Base-by-base conservation (phyloP, 1,140 invertebrate genomes). In the Bradysia coprophila region DNA sequence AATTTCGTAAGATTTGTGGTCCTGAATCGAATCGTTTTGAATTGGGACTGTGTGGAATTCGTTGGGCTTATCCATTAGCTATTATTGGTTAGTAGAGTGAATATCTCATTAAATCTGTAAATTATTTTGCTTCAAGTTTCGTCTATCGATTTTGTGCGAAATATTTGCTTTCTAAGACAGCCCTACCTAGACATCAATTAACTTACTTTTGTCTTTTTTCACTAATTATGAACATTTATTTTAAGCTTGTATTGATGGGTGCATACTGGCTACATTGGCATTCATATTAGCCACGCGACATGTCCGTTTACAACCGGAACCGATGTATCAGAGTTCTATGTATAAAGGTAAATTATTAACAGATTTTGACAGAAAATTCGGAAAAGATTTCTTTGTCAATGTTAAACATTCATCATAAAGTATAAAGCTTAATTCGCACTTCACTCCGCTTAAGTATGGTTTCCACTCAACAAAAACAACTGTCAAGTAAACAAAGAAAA, bases 41-140 rank as follows among this genome's bases (percentile, higher is more conserved):
- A 52, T 67, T 79, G 48, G 81, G 81, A 32, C 71, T 79, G 9
- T 98, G 94, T 58, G 78, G 77, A 28, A 74, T 98, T 15, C 74
- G 91, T 47, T 98, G 94, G 94, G 91, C 91, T 1, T 95, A 90
- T 65, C 73, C 94, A 6, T 67, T 98, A 44, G 90, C 90, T 11
- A 81, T 90, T 39, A 92, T 97, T 38, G 82, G 83, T 22, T 20
- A 37, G 21, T 36, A 36, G 13, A 2, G 13, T 31, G 4, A 15
- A 13, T n/a, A 24, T 41, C 13, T 24, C 15, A 41, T 41, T 24
- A 41, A 23, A 41, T 10, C 16, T 38, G 18, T 10, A 8, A 38
- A 10, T 38, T 10, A 38, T 9, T 16, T 38, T n/a, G n/a, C n/a
- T n/a, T n/a, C n/a, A n/a, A n/a, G n/a, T n/a, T n/a, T n/a, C n/a